Evolutionary conservation across 2,888 invertebrate genomes (phyloP), one percentile per base, ranked within the genome.

Genomic region (Pseudococcus jackbeardsleyi): DNA sequence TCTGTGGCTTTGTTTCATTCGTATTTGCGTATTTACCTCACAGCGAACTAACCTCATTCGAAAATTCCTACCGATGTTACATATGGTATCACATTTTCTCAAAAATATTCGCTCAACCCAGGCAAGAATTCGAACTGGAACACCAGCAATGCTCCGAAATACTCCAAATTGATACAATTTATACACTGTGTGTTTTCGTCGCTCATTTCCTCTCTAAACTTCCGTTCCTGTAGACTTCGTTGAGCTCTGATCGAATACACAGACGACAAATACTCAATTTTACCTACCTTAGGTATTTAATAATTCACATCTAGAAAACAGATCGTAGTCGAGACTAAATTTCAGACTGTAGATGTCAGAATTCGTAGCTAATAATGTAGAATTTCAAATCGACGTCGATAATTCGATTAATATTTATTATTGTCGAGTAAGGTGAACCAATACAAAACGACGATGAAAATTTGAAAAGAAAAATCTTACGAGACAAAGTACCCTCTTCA

Each of bases 311-410:
- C 19, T 59, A 4, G 59, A 59, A 59, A 59, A n/a, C n/a, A n/a
- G n/a, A n/a, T n/a, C n/a, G n/a, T n/a, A n/a, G n/a, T n/a, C n/a
- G n/a, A n/a, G n/a, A n/a, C n/a, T n/a, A n/a, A n/a, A 59, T 5
- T 15, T 33, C 1, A 33, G 26, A n/a, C n/a, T 59, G n/a, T 42
- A 12, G n/a, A n/a, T n/a, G 4, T 59, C 15, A 59, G 42, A 42
- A 9, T 42, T 42, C 42, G 42, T 9, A 42, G 42, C 42, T 42
- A 42, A 42, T 3, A 8, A 42, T 8, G 7, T 42, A 59, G 15
- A 59, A 59, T n/a, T 59, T 59, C 59, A n/a, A 42, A 42, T 42
- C 59, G 59, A n/a, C 59, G 59, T 59, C n/a, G 42, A 42, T 42
- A 9, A 42, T 42, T 42, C 42, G 5, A 42, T 42, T 42, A n/a